A percentile compares a stretch with the other conserved stretches of the same genome.
These are phyloP conservation scores for Sebastes iracundus DNA, from an alignment of 2,797 vertebrate species.

Conservation along the genomic window DNA sequence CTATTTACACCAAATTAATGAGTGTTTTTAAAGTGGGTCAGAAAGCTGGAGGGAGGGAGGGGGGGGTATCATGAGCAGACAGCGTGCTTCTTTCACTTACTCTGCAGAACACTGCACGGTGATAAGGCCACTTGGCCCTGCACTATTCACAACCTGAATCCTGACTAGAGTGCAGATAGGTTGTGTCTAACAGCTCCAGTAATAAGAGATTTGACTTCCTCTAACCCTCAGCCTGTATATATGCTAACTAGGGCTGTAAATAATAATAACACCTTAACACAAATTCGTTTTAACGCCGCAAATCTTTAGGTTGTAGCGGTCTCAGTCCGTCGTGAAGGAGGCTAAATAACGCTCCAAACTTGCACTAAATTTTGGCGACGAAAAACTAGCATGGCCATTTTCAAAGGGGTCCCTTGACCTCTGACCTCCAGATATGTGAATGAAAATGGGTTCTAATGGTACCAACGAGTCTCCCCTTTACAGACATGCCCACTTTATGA, in stretches of 20 bases:
- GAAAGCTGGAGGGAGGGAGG: conserved; percentile 8
- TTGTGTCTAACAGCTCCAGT: not conserved
- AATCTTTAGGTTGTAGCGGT: no score
- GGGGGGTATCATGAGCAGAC: conserved; percentile 51
- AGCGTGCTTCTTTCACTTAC: conserved; percentile 62
- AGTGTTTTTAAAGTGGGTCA: conserved; percentile 67
- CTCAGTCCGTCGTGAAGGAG: no score
- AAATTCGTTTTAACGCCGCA: no score
- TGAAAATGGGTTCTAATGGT: no score
- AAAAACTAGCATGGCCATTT: no score
- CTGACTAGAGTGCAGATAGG: not conserved
- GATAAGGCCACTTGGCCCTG: conserved; percentile 42
- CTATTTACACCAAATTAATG: conserved; percentile 69
- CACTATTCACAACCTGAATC: conserved; percentile 7
- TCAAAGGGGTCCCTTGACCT: no score
- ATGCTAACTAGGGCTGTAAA: no score
- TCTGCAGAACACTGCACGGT: conserved; percentile 34
- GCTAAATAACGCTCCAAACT: no score
- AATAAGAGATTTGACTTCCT: not conserved
- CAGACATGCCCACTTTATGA: no score
- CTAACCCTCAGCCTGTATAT: not conserved
- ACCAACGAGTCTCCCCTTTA: no score
- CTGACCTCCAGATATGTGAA: no score
- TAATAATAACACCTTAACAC: no score
- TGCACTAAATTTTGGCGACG: fast-evolving